Evolutionary conservation across 2,888 invertebrate genomes (phyloP).

Genomic region (Lasioglossum calceatum): DNA sequence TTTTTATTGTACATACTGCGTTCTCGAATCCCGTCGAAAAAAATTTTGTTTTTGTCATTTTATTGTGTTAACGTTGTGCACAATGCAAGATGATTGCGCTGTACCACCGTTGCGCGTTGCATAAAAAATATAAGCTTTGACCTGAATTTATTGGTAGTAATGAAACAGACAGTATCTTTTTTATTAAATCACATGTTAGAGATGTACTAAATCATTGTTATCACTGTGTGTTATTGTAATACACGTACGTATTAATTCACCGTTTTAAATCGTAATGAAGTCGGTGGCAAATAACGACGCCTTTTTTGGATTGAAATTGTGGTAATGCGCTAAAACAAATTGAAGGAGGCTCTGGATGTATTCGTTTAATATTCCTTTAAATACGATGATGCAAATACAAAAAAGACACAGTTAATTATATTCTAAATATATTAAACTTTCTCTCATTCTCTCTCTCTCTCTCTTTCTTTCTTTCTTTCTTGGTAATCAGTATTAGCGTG

Average conservation of each 20-base stretch:
- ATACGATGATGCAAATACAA: slow-evolving; percentile 11
- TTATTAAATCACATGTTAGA: not conserved
- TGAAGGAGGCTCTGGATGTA: not conserved
- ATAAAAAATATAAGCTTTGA: not conserved
- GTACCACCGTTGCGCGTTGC: not conserved
- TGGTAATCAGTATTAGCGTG: not conserved
- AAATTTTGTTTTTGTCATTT: not conserved
- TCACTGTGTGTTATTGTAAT: not conserved
- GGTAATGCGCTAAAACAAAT: not conserved
- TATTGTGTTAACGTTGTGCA: not conserved
- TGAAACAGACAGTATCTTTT: not conserved
- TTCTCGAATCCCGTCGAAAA: not conserved
- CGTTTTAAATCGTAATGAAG: not conserved
- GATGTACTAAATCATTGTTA: not conserved
- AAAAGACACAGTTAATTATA: slow-evolving; percentile 21
- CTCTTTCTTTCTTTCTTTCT: not conserved
- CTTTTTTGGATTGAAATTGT: not conserved
- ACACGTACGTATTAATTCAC: not conserved
- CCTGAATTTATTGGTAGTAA: not conserved
- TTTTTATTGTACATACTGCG: too few species aligned
- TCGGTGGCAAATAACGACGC: not conserved
- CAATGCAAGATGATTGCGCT: too few species aligned
- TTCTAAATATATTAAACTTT: not conserved
- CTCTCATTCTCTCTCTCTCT: not conserved
- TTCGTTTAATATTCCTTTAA: slow-evolving; percentile 6